Conservation (phyloP, 2,888 invertebrate genomes). For the Tetramorium bicarinatum region DNA sequence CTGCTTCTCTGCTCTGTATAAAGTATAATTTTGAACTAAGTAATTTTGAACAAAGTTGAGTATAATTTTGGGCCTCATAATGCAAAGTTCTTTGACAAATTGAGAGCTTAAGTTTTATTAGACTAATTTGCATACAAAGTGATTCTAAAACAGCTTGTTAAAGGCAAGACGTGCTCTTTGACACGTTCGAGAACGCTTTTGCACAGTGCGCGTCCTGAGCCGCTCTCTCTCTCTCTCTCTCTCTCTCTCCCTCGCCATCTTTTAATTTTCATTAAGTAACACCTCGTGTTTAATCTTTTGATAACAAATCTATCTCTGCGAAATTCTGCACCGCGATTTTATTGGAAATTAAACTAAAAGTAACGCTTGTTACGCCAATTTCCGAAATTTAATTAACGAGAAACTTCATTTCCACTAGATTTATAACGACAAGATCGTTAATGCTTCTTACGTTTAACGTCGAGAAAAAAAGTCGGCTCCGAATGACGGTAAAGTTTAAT, state of each 20-base stretch:
- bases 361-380: not conserved
- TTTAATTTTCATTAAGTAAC: constrained; percentile 6
- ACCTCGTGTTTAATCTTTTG: not conserved
- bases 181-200: not conserved
- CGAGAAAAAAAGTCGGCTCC: not conserved
- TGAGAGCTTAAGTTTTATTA: constrained; percentile 33
- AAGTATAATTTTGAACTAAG: constrained; percentile 4
- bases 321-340: not conserved
- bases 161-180: constrained; percentile 28
- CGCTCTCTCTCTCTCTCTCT: not conserved
- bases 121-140: constrained; percentile 41
- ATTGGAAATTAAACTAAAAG: not conserved
- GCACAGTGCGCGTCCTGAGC: not conserved
- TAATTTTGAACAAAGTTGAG: not conserved
- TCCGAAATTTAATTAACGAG: not conserved
- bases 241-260: not conserved
- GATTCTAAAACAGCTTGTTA: constrained; percentile 17
- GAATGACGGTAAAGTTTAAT: not conserved
- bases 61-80: constrained; percentile 14
- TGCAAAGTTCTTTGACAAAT: not conserved
- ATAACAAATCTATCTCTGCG: not conserved
- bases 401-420: not conserved
- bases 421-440: not conserved
- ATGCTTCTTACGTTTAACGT: not conserved
- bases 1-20: not conserved